Evolutionary conservation across 2,888 invertebrate species (phyloP), one percentile per base, ranked within the genome.

Genomic region (Timema cristinae): DNA sequence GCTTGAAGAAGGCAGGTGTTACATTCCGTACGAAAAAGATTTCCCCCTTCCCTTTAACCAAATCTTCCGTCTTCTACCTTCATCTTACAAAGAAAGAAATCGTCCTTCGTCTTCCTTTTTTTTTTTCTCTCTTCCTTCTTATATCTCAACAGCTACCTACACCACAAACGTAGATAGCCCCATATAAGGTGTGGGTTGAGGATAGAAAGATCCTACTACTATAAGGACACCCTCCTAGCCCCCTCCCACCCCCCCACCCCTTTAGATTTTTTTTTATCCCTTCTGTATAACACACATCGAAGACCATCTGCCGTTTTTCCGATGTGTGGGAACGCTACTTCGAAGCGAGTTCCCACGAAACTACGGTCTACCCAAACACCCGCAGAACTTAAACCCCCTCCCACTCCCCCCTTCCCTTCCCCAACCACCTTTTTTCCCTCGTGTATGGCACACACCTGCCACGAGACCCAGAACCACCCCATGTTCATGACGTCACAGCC

Each of bases 361-460:
- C 32, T 32, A 69, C 66, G 63, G 7, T 32, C 32, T 32, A 32
- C 32, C 32, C 32, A 32, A 63, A 63, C 63, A 63, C 63, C 63
- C 63, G 32, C 63, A 59, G 59, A 59, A 63, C 70, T 52, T 47
- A 68, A 63, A 50, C 72, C 70, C 73, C 72, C 72, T 70, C 73
- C 52, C 32, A 32, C 63, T 56, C 69, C 68, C 52, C 67, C 52
- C 61, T n/a, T 16, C 49, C 48, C 48, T 69, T n/a, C 54, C 59
- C 47, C 15, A 67, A 10, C 66, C 71, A 56, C 61, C 72, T 71
- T 71, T 48, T 32, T 56, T 54, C 54, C 47, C 73, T 72, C 73
- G 76, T 76, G 77, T 51, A 72, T 51, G 70, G 77, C 76, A 75
- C 76, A 75, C 77, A 76, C 76, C 77, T 76, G 76, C 76, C 76